Base-by-base conservation (phyloP, 2,797 vertebrate species). In the Octomys mimax region DNA sequence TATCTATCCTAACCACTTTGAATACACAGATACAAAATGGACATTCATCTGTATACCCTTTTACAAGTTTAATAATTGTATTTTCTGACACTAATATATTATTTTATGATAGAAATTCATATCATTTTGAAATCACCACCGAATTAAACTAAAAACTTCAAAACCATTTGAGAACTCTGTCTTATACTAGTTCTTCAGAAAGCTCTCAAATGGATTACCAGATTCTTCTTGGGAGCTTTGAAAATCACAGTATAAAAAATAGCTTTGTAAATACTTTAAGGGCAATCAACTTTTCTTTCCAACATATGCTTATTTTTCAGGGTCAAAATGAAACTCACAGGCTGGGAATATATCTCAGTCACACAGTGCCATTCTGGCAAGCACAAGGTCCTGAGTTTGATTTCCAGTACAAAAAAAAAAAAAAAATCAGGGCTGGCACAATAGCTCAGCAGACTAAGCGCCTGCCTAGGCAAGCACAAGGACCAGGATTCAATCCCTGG, bases 91-190 rank as follows among this genome's bases (percentile, higher is more conserved):
- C n/a, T 86, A 84, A 78, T 14, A 84, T 4, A 19, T 18, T 95
- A 28, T 83, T 68, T 13, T 83, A 0, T 61, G 54, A 89, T 28
- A 66, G 4, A 66, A 19, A 81, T 14, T 71, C 22, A 77, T 3
- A 31, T 16, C 71, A 52, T 86, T 96, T 92, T 89, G 14, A 92
- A 78, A 87, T 90, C 19, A 46, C 57, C 19, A 86, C 62, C 54
- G 59, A 68, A 68, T 61, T 68, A 92, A 13, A 18, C 13, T 73
- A 54, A 81, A 33, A 89, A 91, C 42, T 82, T 94, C n/a, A 78
- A 96, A 88, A 5, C 9, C 14, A 93, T 83, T 94, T 85, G 46
- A 88, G 31, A 85, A 96, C 91, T 68, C n/a, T 82, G 16, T 88
- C 13, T 16, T 33, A n/a, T 1, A 70, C 2, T 62, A 3, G 66